A percentile compares a stretch with the other conserved stretches of the same genome.
phyloP scores from a whole-genome alignment of 1,140 invertebrate genomes.

The Pentalonia nigronervosa region DNA sequence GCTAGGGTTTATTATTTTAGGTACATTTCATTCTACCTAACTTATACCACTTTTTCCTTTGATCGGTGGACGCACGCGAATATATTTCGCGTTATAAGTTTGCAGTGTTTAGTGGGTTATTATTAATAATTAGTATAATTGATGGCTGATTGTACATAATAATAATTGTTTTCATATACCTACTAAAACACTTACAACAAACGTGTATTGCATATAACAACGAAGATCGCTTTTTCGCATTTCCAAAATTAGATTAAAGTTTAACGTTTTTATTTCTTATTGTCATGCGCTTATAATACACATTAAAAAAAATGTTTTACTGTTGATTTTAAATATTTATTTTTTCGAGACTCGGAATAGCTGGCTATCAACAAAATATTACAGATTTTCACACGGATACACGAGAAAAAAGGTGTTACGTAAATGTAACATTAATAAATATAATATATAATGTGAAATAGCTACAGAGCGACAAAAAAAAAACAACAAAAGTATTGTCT shows the following conservation, averaged over 20 bases:
- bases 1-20: background rate
- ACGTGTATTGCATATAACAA: background rate
- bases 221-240: background rate
- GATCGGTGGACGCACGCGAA: background rate
- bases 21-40: background rate
- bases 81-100: background rate
- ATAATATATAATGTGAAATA: background rate
- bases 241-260: background rate
- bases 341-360: background rate
- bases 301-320: background rate
- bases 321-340: background rate
- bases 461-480: background rate
- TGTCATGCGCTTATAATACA: background rate
- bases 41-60: background rate
- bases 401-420: background rate
- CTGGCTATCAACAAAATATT: background rate
- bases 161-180: background rate
- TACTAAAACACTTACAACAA: background rate
- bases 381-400: background rate
- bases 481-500: background rate
- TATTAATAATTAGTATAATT: background rate
- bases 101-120: background rate
- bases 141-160: background rate
- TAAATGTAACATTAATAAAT: conserved; percentile 2
- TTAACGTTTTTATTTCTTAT: background rate